Evolutionary conservation across 92 coral and sea anemone species (phyloP).

Genomic region (Bergia sp.): DNA sequence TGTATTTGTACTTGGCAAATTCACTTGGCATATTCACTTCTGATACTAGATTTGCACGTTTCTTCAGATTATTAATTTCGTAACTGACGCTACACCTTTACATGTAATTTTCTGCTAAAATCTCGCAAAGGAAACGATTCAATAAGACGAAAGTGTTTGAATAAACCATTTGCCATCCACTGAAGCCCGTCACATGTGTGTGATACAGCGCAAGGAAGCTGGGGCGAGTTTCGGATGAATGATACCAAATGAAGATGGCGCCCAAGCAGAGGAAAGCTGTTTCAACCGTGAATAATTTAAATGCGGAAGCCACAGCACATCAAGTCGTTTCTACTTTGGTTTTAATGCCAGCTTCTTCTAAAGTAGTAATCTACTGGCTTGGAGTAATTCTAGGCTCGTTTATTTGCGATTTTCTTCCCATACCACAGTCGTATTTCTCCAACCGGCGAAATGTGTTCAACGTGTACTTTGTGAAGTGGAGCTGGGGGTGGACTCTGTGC

Average conservation of each 20-base stretch:
- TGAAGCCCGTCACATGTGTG: neutral
- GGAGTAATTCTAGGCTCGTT: constrained; percentile 80
- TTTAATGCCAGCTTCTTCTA: constrained; percentile 45
- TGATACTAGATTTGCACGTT: too few relatives aligned
- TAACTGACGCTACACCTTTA: too few relatives aligned
- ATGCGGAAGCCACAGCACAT: neutral
- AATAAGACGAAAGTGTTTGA: neutral
- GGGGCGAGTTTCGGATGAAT: constrained; percentile 22
- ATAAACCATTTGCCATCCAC: neutral
- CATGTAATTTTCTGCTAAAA: too few relatives aligned
- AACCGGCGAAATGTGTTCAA: constrained; percentile 83
- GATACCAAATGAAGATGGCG: constrained; percentile 45
- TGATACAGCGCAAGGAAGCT: neutral
- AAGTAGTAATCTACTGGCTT: constrained; percentile 85
- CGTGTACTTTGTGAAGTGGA: constrained; percentile 81
- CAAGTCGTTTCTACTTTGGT: neutral
- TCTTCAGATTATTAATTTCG: too few relatives aligned
- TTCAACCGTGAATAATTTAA: neutral
- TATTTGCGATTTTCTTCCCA: constrained; percentile 70
- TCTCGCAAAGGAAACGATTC: too few relatives aligned
- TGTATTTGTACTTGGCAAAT: neutral
- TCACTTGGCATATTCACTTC: too few relatives aligned
- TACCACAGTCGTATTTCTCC: constrained; percentile 79
- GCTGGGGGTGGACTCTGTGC: constrained; percentile 91
- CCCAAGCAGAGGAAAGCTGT: neutral